Evolutionary conservation across 2,797 vertebrate genomes (phyloP).

Genomic region (Furcifer pardalis): DNA sequence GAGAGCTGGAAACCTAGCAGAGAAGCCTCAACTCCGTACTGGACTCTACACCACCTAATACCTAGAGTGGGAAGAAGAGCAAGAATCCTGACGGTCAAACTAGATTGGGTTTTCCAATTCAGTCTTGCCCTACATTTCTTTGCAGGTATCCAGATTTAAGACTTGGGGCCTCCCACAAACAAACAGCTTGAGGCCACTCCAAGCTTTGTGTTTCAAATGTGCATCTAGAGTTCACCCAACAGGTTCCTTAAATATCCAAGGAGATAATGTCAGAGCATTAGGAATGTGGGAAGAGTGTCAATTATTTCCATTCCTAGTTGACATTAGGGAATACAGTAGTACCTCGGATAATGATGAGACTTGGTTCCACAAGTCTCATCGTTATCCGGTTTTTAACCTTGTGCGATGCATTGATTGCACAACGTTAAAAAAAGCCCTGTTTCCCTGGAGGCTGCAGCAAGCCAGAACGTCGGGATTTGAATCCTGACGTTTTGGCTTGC

Average conservation of each 20-base stretch:
- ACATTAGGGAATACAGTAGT: too few species aligned
- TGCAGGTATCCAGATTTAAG: neutral
- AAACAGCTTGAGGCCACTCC: neutral
- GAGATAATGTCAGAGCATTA: neutral
- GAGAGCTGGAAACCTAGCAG: neutral
- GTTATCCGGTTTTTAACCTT: too few species aligned
- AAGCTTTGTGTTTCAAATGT: neutral
- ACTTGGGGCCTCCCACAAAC: neutral
- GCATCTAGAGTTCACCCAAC: neutral
- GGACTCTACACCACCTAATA: neutral
- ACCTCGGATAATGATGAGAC: too few species aligned
- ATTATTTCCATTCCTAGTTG: too few species aligned
- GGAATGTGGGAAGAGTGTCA: neutral
- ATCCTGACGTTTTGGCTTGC: too few species aligned
- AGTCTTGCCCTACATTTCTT: conserved; percentile 6
- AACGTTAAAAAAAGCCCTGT: too few species aligned
- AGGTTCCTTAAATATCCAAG: neutral
- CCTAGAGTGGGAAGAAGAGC: too few species aligned
- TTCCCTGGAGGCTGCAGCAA: too few species aligned
- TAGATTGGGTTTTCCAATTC: conserved; percentile 11
- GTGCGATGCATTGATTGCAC: too few species aligned
- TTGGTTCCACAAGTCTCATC: too few species aligned
- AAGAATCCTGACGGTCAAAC: neutral
- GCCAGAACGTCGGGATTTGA: too few species aligned
- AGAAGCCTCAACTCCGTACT: neutral